Evolutionary conservation across 2,113 vertebrate genomes (phyloP).

Genomic region (Manacus vitellinus): DNA sequence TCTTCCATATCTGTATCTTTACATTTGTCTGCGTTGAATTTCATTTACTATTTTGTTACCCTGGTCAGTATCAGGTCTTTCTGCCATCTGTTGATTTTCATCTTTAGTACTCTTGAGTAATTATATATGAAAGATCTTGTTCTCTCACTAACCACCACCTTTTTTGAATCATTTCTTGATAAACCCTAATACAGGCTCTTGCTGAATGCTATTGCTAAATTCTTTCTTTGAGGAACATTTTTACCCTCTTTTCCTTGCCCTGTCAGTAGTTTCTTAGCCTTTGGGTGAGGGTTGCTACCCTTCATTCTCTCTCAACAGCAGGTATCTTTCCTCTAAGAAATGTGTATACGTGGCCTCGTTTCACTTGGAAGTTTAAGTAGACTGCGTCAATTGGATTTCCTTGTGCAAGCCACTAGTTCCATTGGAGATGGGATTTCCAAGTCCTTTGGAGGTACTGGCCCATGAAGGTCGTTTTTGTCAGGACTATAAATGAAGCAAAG

Average conservation of each 20-base stretch:
- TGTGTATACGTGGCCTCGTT: rapidly evolving
- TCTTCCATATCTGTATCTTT: neutral
- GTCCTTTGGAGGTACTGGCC: neutral
- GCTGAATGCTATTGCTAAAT: neutral
- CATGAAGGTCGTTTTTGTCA: neutral
- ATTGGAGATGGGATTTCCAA: neutral
- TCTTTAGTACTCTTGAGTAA: neutral
- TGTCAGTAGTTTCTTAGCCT: neutral
- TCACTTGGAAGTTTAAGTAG: neutral
- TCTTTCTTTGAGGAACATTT: neutral
- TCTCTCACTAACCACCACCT: neutral
- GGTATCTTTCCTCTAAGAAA: neutral
- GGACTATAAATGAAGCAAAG: neutral
- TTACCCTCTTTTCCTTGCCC: neutral
- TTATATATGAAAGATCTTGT: neutral
- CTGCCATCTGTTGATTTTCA: neutral
- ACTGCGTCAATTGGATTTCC: neutral
- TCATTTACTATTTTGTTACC: neutral
- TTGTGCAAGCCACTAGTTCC: neutral
- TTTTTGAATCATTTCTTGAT: neutral
- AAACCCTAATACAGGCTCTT: neutral
- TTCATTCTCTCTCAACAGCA: neutral
- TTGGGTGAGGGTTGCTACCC: neutral
- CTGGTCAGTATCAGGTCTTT: neutral
- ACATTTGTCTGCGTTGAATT: neutral